Evolutionary conservation across 2,888 invertebrate genomes (phyloP), one percentile per base, ranked within the genome.

Genomic region (Philopedon plagiatum): DNA sequence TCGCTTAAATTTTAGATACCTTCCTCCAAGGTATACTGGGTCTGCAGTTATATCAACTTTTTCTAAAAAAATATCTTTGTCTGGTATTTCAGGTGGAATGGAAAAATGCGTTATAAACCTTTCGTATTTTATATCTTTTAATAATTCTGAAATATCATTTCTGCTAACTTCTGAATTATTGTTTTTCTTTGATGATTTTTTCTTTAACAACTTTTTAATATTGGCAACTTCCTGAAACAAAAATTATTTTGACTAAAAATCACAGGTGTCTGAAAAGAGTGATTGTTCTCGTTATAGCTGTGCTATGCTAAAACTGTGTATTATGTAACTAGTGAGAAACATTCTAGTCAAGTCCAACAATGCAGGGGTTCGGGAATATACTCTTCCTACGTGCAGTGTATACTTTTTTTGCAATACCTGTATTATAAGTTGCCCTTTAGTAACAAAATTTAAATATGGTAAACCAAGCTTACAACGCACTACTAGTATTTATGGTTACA

Each of bases 1-100:
- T 57, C 98, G 89, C 2, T 94, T 94, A 81, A 91, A 90, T 85
- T 98, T 98, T 76, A 92, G 89, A 84, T 98, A 98, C 62, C 97
- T 86, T 79, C 94, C 87, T 84, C 87, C 94, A 62, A 94, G 81
- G 82, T 89, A 93, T 26, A 91, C 81, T 9, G 92, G 89, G 69
- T 88, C 87, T 77, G 91, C 90, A 2, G 84, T 83, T 76, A 90
- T 90, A 1, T 84, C 83, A 2, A 92, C 87, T 56, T 86, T 84
- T 19, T 87, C 87, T 76, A 90, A 87, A 2, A 76, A 77, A 3
- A 89, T 86, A 23, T 80, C 77, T 21, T 80, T 81, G 8, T 80
- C 78, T 0, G 89, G 89, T 5, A 85, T 75, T 0, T 85, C 77
- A 0, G 90, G 91, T 8, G 90, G 91, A 75, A 89, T 85, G 57